These are phyloP conservation scores for Oreamnos americanus DNA, from an alignment of 2,113 vertebrate genomes.

Conservation along the genomic window DNA sequence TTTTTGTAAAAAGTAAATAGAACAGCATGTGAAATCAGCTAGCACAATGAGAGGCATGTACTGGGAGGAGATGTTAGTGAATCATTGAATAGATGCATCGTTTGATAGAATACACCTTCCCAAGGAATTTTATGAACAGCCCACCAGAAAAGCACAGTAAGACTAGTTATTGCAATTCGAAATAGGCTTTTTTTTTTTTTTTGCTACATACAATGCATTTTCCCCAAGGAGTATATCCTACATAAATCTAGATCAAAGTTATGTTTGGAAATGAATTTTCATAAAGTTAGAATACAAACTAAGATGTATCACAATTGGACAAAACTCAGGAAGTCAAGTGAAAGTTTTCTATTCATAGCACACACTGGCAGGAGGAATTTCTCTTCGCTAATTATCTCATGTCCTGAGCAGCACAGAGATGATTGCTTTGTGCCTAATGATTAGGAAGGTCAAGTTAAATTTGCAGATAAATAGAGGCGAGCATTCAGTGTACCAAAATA, in stretches of 20 bases:
- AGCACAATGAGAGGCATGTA: background rate
- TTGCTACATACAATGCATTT: background rate
- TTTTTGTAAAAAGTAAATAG: conserved; percentile 12
- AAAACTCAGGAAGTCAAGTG: conserved; percentile 46
- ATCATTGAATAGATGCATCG: background rate
- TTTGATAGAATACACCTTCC: background rate
- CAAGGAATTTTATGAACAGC: background rate
- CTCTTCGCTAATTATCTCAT: conserved; percentile 50
- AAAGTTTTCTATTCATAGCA: conserved; percentile 56
- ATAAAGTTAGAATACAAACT: conserved; percentile 32
- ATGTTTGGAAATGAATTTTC: background rate
- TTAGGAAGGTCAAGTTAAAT: conserved; percentile 53
- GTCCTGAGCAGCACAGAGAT: conserved; percentile 47
- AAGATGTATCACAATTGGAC: conserved; percentile 29
- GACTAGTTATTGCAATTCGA: conserved; percentile 20
- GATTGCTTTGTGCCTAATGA: conserved; percentile 56
- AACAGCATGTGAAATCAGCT: background rate
- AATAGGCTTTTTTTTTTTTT: background rate
- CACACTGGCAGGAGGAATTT: conserved; percentile 34
- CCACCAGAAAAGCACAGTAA: background rate
- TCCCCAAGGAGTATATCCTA: background rate
- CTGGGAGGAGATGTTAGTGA: background rate
- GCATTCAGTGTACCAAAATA: background rate
- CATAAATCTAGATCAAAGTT: conserved; percentile 27
- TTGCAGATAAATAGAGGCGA: conserved; percentile 29